Base-by-base conservation (phyloP, 1,140 invertebrate species). In the Acromyrmex charruanus region DNA sequence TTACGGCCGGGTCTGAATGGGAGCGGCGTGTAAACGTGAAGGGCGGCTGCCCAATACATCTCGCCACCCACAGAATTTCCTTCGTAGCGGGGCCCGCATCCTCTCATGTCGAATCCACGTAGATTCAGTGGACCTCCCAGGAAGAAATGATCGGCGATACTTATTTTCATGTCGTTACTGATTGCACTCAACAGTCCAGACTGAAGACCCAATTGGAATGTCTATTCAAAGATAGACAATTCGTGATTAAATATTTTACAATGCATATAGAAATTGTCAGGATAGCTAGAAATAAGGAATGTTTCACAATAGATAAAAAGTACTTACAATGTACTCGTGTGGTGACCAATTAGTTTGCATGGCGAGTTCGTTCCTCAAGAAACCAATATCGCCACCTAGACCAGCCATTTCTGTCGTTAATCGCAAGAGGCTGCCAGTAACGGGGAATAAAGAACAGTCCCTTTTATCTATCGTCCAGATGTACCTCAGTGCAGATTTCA, bases 401-500 rank as follows among this genome's bases (percentile, higher is more conserved):
- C 98, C 98, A 66, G 98, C 98, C 93, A 98, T 95, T 96, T 99
- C 98, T 88, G 97, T 96, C 9, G 96, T 96, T 74, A 97, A 95
- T 93, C 97, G 96, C 25, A 98, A 94, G 72, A 97, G 95, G 25
- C 96, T 95, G 21, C 98, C 98, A 85, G 91, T 93, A 35, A 96
- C 96, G 0, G 98, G 98, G 93, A 99, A 97, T 88, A 98, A 97
- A 28, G 95, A 90, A 86, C 97, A 97, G 94, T 99, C 98, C 87
- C 98, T 96, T 82, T 96, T 96, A 94, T 99, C 98, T 65, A 97
- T 96, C 0, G 96, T 96, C 84, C 98, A 96, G 65, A 97, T 97
- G 94, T 99, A 97, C 87, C 97, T 96, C 28, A 99, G 72, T 5
- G 98, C 96, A 0, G 98, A 99, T 95, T 99, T 99, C 89, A 99